phyloP scores from a whole-genome alignment of 2,888 invertebrate species.

The Clusia tigrina region DNA sequence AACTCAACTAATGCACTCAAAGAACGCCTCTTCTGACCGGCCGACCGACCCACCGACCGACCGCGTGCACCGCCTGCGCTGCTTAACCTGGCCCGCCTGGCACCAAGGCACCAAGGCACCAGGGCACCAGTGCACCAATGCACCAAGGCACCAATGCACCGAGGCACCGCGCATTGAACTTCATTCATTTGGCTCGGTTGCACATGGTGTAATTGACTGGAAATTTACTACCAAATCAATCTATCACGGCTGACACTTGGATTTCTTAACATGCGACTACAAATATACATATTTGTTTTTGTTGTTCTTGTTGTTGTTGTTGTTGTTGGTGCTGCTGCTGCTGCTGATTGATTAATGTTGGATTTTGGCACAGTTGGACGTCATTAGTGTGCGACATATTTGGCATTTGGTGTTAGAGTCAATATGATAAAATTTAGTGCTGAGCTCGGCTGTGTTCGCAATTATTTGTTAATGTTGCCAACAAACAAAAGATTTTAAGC shows the following conservation, averaged over 20 bases:
- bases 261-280: neutral
- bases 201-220: slow-evolving; percentile 56
- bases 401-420: slow-evolving; percentile 8
- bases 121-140: neutral
- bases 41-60: no score
- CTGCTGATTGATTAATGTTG: slow-evolving; percentile 59
- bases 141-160: neutral
- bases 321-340: slow-evolving; percentile 22
- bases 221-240: slow-evolving; percentile 58
- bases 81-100: no score
- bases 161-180: slow-evolving; percentile 7
- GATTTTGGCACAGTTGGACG: slow-evolving; percentile 54
- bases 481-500: no score
- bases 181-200: neutral
- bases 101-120: neutral
- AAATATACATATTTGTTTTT: neutral
- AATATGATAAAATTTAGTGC: no score
- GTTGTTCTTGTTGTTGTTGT: slow-evolving; percentile 4
- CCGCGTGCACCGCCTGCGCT: no score
- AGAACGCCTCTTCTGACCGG: neutral
- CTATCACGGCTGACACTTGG: slow-evolving; percentile 33
- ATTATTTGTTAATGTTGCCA: no score
- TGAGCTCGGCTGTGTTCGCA: no score
- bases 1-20: slow-evolving; percentile 30
- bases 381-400: slow-evolving; percentile 31